Evolutionary conservation across 2,113 vertebrate species (phyloP), one percentile per base, ranked within the genome.

Genomic region (Ameiurus melas): DNA sequence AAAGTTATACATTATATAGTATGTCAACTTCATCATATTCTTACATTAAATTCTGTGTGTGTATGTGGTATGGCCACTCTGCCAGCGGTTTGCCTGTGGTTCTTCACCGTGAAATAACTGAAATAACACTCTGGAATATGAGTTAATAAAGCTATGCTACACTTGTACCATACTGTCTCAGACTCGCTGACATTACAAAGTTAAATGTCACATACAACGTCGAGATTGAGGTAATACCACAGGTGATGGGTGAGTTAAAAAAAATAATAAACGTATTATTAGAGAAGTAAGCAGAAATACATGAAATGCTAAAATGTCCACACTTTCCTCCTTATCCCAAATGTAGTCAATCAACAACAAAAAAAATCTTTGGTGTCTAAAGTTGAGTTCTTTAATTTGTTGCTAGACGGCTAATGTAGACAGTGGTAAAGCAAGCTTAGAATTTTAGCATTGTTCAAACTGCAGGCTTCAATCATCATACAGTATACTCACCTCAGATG

Each of bases 191-290:
- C 57, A 43, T 62, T 83, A 83, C 57, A 62, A 57, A 62, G 22
- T 62, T 62, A 83, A 83, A 83, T 83, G 80, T 83, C 80, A 83
- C 22, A 13, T 43, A 83, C 80, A 5, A 83, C 58, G 27, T 62
- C 5, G 9, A 62, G 57, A 83, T 33, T 14, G 58, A 83, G 33
- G 33, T 27, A 43, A 62, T 27, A 43, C 57, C 57, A 83, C 12
- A 13, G 22, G 58, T 62, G 58, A 57, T 43, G 33, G 30, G 25
- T 83, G 2, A 1, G 43, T 83, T 83, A 55, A 53, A 53, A 53
- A 36, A 33, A 20, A 78, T 17, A 47, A 47, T 55, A 55, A 55
- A n/a, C n/a, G n/a, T n/a, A n/a, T n/a, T 53, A 55, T 80, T 80
- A 30, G 14, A 7, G 47, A 47, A 47, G 73, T 51, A 51, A 77